Conservation (phyloP, 2,888 invertebrate genomes). For the Altica lythri region DNA sequence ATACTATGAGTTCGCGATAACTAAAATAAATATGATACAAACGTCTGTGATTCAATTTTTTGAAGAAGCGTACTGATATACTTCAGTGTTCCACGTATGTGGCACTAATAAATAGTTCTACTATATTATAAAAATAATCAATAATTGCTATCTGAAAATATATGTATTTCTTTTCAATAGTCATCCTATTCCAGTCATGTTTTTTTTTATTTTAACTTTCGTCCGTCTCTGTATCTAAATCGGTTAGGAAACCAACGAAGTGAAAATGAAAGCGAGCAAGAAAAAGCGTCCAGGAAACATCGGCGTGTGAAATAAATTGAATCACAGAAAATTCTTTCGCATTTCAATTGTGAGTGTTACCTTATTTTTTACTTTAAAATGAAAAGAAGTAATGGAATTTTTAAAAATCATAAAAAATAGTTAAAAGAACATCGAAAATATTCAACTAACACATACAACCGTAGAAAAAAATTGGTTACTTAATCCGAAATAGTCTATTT, state of each 20-base stretch:
- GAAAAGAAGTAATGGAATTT: constrained; percentile 10
- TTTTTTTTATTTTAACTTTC: not conserved
- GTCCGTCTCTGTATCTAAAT: constrained; percentile 4
- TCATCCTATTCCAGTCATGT: not conserved
- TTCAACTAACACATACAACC: not conserved
- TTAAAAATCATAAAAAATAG: no score
- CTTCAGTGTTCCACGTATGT: no score
- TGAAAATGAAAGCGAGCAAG: constrained; percentile 44
- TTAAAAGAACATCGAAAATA: not conserved
- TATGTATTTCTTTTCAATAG: not conserved
- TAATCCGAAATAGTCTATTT: no score
- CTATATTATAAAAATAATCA: no score
- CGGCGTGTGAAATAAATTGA: constrained; percentile 48
- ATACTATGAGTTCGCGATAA: no score
- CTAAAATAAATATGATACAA: no score
- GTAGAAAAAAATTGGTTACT: not conserved
- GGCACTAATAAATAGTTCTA: no score
- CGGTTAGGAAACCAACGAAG: constrained; percentile 37
- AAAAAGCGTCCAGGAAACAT: constrained; percentile 38
- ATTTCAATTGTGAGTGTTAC: constrained; percentile 45
- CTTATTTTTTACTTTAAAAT: constrained; percentile 32
- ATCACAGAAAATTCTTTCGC: constrained; percentile 47
- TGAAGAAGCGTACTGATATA: no score
- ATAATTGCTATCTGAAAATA: no score
- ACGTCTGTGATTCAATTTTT: no score